These are phyloP conservation scores for Cataglyphis cursor DNA, from an alignment of 2,888 invertebrate species.

Conservation along the genomic window DNA sequence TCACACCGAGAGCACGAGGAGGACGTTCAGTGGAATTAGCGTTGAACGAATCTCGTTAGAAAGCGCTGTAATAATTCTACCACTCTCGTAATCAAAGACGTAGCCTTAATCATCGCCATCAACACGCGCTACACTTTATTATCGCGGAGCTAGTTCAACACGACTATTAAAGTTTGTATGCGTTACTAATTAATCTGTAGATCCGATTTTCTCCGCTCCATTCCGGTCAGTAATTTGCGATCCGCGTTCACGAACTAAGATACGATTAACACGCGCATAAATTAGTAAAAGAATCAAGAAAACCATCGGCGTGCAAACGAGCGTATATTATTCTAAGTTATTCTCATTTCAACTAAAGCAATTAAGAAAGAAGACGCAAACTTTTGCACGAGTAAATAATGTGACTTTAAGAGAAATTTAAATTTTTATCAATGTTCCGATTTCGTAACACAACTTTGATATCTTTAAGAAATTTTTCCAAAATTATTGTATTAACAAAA, in stretches of 20 bases:
- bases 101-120: constrained; percentile 25
- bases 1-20: constrained; percentile 1
- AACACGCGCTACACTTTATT: constrained; percentile 33
- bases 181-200: constrained; percentile 22
- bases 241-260: neutral
- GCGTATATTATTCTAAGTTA: neutral
- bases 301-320: neutral
- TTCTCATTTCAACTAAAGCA: neutral
- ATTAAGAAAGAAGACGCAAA: neutral
- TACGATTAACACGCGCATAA: neutral
- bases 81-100: constrained; percentile 32
- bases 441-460: too few species aligned
- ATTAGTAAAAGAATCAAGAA: neutral
- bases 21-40: constrained; percentile 26
- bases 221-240: neutral
- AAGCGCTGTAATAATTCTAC: constrained; percentile 15
- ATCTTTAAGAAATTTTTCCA: too few species aligned
- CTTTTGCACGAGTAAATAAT: too few species aligned
- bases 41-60: constrained; percentile 44
- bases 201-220: neutral
- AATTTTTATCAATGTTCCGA: too few species aligned
- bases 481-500: too few species aligned
- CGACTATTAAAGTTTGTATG: neutral
- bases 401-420: too few species aligned
- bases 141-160: neutral